Conservation (phyloP, 2,797 vertebrate genomes). For the Malurus leucopterus region DNA sequence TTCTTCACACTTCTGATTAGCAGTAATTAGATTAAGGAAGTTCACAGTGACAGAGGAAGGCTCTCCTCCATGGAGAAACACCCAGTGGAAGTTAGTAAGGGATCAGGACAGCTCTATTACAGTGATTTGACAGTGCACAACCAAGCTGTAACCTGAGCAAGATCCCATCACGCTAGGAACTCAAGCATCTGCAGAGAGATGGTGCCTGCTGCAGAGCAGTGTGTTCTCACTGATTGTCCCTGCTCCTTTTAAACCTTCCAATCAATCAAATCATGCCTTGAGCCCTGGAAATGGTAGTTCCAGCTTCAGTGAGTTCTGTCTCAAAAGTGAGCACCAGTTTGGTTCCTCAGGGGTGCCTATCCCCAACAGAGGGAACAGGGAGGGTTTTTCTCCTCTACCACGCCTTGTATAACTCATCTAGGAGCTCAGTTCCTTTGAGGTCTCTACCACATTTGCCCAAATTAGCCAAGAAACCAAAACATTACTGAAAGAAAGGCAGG, state of each 20-base stretch:
- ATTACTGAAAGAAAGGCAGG: not conserved
- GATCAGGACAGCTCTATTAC: not conserved
- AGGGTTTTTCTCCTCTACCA: not conserved
- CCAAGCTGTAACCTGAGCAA: not conserved
- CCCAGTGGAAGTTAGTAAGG: not conserved
- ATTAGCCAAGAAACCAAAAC: not conserved
- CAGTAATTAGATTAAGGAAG: not conserved
- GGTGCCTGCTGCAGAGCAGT: not conserved
- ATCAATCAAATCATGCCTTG: not conserved
- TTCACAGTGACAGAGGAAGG: not conserved
- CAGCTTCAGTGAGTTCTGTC: not conserved
- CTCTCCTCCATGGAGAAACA: not conserved
- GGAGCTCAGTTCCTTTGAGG: not conserved
- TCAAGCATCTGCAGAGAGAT: not conserved
- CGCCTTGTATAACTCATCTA: not conserved
- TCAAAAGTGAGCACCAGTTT: not conserved
- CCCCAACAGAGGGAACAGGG: not conserved
- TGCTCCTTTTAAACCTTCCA: not conserved
- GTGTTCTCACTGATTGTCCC: not conserved
- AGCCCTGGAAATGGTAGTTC: not conserved
- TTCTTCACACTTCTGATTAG: not conserved
- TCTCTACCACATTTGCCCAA: not conserved
- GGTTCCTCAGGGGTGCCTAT: not conserved
- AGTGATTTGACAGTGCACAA: not conserved
- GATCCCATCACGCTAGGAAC: not conserved